Conservation (phyloP, 2,888 invertebrate species). For the Ceratothoa steindachneri region DNA sequence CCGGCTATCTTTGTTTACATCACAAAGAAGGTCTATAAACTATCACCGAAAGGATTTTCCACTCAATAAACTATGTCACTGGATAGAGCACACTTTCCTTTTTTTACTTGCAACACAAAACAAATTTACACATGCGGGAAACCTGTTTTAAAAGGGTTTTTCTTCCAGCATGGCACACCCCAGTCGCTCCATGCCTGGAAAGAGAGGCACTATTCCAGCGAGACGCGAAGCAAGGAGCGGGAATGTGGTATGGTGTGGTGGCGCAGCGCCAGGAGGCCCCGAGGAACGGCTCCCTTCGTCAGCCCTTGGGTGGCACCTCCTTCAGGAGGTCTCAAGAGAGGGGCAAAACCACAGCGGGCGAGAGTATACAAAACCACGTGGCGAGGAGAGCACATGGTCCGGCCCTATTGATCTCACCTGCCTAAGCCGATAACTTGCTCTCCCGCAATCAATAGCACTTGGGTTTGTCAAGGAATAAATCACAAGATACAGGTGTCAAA, state of each 20-base stretch:
- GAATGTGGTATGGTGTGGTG: slow-evolving; percentile 30
- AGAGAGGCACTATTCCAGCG: slow-evolving; percentile 47
- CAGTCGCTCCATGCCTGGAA: slow-evolving; percentile 46
- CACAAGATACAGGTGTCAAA: neutral
- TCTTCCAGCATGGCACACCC: slow-evolving; percentile 40
- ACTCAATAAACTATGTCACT: neutral
- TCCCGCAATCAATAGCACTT: slow-evolving; percentile 43
- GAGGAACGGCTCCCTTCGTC: slow-evolving; percentile 13
- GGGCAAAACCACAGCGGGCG: slow-evolving; percentile 25
- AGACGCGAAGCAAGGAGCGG: slow-evolving; percentile 43
- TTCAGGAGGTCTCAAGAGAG: slow-evolving; percentile 17
- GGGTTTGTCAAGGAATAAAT: neutral
- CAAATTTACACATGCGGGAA: neutral
- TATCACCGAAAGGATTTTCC: neutral
- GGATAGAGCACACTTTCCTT: neutral
- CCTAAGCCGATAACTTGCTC: slow-evolving; percentile 46
- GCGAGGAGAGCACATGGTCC: slow-evolving; percentile 45
- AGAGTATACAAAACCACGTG: slow-evolving; percentile 44
- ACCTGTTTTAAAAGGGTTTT: neutral
- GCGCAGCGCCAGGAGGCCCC: slow-evolving; percentile 28
- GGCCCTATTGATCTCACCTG: slow-evolving; percentile 46
- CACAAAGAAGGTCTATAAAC: neutral
- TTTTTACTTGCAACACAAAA: neutral
- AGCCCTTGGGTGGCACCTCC: slow-evolving; percentile 4
- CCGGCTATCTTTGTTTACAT: slow-evolving; percentile 46